A percentile compares a stretch with the other conserved stretches of the same genome.
phyloP scores from a whole-genome alignment of 2,113 vertebrate species.

The Lampris megalopsis region DNA sequence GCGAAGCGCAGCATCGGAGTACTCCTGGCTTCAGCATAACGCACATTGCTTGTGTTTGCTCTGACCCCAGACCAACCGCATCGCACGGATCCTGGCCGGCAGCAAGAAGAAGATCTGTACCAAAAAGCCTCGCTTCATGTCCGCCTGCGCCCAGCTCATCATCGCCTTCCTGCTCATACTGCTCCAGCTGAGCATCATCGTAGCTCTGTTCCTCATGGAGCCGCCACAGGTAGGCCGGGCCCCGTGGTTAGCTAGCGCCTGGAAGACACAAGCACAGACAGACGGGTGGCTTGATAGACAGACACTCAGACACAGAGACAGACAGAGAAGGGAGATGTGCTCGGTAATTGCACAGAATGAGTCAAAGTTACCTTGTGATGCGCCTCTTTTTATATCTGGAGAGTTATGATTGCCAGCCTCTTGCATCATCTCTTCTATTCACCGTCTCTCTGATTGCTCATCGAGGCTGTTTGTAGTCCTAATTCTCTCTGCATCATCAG shows the following conservation, averaged over 20 bases:
- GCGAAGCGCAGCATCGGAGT: background rate
- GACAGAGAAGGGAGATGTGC: background rate
- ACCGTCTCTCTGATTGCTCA: too few relatives aligned
- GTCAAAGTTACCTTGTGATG: background rate
- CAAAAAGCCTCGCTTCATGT: conserved; percentile 98
- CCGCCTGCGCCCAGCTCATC: conserved; percentile 95
- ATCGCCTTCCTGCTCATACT: conserved; percentile 96
- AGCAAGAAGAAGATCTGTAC: conserved; percentile 99
- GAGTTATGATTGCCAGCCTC: too few relatives aligned
- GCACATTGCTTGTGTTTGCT: conserved; percentile 13
- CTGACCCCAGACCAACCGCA: conserved; percentile 89
- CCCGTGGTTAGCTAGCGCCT: too few relatives aligned
- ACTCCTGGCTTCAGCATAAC: too few relatives aligned
- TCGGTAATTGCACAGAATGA: background rate
- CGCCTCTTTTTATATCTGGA: background rate
- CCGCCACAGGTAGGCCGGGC: conserved; percentile 79
- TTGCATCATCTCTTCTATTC: too few relatives aligned
- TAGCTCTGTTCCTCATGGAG: conserved; percentile 97
- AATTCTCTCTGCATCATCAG: too few relatives aligned
- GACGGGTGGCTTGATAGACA: background rate
- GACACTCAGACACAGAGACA: conserved; percentile 1
- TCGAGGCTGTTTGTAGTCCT: too few relatives aligned
- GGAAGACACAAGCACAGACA: too few relatives aligned
- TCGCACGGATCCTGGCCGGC: conserved; percentile 96
- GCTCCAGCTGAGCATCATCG: conserved; percentile 95